A percentile compares a stretch with the other conserved stretches of the same genome.
These are phyloP conservation scores for Heliconius hewitsoni DNA, from an alignment of 1,140 invertebrate genomes.

Conservation along the genomic window DNA sequence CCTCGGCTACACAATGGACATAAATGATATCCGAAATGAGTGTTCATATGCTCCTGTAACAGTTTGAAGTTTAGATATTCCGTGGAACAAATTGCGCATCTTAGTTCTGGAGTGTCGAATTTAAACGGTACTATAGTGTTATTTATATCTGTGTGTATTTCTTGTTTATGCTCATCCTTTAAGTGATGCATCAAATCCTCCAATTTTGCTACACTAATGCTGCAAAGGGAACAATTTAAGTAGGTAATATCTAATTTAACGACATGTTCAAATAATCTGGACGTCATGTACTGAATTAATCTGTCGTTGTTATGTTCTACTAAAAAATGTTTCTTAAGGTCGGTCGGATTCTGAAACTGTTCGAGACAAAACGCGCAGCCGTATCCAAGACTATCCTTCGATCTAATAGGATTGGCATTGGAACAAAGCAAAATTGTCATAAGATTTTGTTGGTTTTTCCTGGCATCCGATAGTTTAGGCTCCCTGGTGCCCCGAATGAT, in stretches of 20 bases:
- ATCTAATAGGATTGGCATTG: slow-evolving; percentile 60
- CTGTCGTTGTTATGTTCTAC: slow-evolving; percentile 60
- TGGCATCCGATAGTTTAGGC: slow-evolving; percentile 38
- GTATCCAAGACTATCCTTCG: slow-evolving; percentile 59
- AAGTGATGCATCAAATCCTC: slow-evolving; percentile 56
- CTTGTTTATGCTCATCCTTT: slow-evolving; percentile 50
- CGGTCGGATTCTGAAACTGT: slow-evolving; percentile 49
- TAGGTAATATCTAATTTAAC: slow-evolving; percentile 64
- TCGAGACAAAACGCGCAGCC: slow-evolving; percentile 60
- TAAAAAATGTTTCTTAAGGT: slow-evolving; percentile 62
- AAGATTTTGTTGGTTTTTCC: slow-evolving; percentile 56
- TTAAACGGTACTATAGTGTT: slow-evolving; percentile 61
- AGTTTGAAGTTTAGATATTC: slow-evolving; percentile 66
- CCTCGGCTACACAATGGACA: slow-evolving; percentile 89
- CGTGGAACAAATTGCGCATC: slow-evolving; percentile 67
- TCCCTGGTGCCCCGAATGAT: slow-evolving; percentile 33
- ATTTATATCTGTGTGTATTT: slow-evolving; percentile 51
- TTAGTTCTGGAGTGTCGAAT: slow-evolving; percentile 57
- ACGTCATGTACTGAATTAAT: slow-evolving; percentile 51
- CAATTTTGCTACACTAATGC: slow-evolving; percentile 43
- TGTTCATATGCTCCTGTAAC: slow-evolving; percentile 71
- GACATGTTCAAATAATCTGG: slow-evolving; percentile 52
- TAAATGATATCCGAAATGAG: slow-evolving; percentile 82
- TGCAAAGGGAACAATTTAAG: slow-evolving; percentile 56
- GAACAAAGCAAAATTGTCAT: slow-evolving; percentile 56